phyloP scores from a whole-genome alignment of 2,113 vertebrate species.

The Macrotis lagotis region DNA sequence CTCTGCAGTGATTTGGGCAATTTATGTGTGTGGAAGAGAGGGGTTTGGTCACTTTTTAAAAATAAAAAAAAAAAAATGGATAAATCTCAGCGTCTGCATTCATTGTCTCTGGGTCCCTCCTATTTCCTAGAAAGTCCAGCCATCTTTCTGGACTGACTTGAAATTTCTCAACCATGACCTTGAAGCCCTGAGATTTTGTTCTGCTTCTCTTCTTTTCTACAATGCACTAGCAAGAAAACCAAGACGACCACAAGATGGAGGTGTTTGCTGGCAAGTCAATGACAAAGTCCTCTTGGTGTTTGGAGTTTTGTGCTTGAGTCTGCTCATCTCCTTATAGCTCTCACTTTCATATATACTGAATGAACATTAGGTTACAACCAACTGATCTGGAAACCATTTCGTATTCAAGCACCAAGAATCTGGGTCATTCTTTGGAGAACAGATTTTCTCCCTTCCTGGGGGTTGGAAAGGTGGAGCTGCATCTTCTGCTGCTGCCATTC shows the following conservation, averaged over 20 bases:
- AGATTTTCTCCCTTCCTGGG: neutral
- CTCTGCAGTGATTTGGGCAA: slow-evolving; percentile 26
- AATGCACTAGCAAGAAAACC: neutral
- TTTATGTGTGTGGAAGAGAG: slow-evolving; percentile 57
- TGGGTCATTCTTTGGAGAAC: neutral
- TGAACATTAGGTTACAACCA: neutral
- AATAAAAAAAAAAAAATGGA: slow-evolving; percentile 74
- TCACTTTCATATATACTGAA: neutral
- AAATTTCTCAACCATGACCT: neutral
- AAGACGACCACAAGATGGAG: neutral
- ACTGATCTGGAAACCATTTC: neutral
- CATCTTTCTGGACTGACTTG: neutral
- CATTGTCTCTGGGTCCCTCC: slow-evolving; percentile 50
- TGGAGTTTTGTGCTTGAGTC: neutral
- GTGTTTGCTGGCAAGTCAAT: neutral
- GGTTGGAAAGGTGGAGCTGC: neutral
- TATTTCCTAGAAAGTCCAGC: neutral
- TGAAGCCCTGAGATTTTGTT: neutral
- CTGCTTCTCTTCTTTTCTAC: neutral
- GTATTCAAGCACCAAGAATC: neutral
- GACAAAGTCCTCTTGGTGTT: neutral
- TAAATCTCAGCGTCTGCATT: slow-evolving; percentile 30
- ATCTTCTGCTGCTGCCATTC: neutral
- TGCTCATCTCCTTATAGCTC: neutral
- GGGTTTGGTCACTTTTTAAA: slow-evolving; percentile 73